Conservation (phyloP, 2,113 vertebrate species). For the Peromyscus maniculatus region DNA sequence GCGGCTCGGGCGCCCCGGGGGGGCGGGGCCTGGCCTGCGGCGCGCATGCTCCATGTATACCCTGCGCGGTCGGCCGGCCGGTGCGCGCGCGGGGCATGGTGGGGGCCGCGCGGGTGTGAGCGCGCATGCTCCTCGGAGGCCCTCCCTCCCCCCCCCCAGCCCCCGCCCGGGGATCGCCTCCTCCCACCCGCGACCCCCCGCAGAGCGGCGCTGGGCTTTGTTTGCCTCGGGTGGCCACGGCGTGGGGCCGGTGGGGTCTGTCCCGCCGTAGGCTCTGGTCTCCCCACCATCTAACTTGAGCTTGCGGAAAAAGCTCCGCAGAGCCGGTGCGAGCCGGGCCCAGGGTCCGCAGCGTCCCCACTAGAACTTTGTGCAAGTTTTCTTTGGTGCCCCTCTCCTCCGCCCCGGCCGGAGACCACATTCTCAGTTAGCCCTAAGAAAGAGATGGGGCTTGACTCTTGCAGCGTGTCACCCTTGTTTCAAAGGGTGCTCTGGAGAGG, state of each 20-base stretch:
- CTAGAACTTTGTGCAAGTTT: constrained; percentile 19
- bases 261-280: too few species aligned
- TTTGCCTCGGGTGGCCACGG: background rate
- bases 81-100: constrained; percentile 52
- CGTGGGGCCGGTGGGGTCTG: background rate
- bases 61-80: constrained; percentile 60
- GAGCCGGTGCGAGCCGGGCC: too few species aligned
- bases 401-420: background rate
- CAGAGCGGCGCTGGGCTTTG: constrained; percentile 69
- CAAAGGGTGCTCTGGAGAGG: background rate
- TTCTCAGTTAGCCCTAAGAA: background rate
- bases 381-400: background rate
- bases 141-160: background rate
- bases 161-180: background rate
- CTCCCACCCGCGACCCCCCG: background rate
- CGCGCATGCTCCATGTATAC: constrained; percentile 68
- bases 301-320: background rate
- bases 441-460: background rate
- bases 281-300: background rate
- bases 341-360: background rate
- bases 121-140: constrained; percentile 78
- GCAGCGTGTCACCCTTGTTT: too few species aligned
- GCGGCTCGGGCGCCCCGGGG: constrained; percentile 75
- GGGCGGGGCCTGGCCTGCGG: constrained; percentile 71
- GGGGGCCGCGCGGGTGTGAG: constrained; percentile 58